Percentiles rank a stretch among this genome's conserved stretches.
These are phyloP conservation scores for Mola mola DNA, from an alignment of 2,113 vertebrate genomes.

Conservation along the genomic window DNA sequence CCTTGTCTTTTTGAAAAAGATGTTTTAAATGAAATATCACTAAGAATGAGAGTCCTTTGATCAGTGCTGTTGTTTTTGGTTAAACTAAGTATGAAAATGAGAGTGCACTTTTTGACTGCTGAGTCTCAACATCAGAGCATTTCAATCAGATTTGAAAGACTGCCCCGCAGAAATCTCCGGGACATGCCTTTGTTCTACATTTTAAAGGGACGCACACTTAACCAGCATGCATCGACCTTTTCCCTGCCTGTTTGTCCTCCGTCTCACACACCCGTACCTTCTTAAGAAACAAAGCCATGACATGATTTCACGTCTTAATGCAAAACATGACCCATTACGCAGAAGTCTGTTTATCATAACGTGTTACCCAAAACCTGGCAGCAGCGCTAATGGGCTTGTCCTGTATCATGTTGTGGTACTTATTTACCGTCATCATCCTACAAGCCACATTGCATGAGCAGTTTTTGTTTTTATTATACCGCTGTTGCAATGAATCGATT, in stretches of 20 bases:
- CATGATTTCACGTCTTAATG: constrained; percentile 65
- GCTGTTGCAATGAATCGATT: too few species aligned
- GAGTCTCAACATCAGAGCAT: constrained; percentile 55
- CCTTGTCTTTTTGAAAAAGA: constrained; percentile 2
- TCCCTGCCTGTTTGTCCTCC: constrained; percentile 33
- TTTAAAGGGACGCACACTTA: constrained; percentile 15
- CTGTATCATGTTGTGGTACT: constrained; percentile 62
- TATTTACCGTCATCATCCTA: constrained; percentile 65
- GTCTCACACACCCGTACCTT: constrained; percentile 32
- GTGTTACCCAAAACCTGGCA: constrained; percentile 54
- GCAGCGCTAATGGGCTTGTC: constrained; percentile 65
- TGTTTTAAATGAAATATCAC: constrained; percentile 18
- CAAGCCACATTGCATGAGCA: constrained; percentile 58
- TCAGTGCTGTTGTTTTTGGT: constrained; percentile 64
- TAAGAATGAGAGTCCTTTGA: constrained; percentile 47
- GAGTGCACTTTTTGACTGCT: constrained; percentile 34
- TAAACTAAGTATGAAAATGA: constrained; percentile 56
- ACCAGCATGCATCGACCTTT: too few species aligned
- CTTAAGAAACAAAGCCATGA: constrained; percentile 43
- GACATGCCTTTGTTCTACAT: constrained; percentile 9
- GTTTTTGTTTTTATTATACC: not conserved
- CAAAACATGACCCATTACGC: constrained; percentile 57
- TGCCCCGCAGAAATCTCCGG: constrained; percentile 38
- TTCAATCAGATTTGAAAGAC: constrained; percentile 56
- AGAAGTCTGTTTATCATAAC: constrained; percentile 73